Evolutionary conservation across 2,797 vertebrate species (phyloP).

Genomic region (Thalassophryne amazonica): DNA sequence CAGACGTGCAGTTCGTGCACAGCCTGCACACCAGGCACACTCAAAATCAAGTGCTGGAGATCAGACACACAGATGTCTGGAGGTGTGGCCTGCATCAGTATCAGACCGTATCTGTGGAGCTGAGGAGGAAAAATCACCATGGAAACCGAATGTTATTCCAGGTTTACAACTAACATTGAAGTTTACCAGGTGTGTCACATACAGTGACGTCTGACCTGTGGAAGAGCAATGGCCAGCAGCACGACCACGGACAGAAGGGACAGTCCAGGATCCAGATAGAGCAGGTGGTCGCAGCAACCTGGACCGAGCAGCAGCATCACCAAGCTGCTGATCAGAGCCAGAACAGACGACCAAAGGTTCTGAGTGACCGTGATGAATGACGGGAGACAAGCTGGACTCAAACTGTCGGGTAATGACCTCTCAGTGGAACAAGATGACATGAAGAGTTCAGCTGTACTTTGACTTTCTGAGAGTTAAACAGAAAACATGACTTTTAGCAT

Average conservation of each 20-base stretch:
- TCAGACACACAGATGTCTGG: conserved; percentile 52
- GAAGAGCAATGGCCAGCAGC: conserved; percentile 42
- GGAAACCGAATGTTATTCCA: background rate
- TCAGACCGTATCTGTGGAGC: conserved; percentile 57
- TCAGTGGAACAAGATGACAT: background rate
- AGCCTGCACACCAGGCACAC: conserved; percentile 67
- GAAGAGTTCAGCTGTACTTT: background rate
- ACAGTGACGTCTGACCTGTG: conserved; percentile 54
- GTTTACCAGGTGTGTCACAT: background rate
- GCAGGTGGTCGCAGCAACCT: conserved; percentile 18
- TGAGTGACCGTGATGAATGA: conserved; percentile 12
- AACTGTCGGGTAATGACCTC: background rate
- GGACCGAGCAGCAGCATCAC: conserved; percentile 46
- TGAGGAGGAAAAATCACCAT: conserved; percentile 12
- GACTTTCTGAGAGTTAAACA: conserved; percentile 25
- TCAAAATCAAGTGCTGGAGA: conserved; percentile 48
- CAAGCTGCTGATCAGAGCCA: conserved; percentile 65
- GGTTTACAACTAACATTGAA: too few relatives aligned
- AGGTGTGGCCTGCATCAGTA: conserved; percentile 74
- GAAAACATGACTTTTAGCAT: background rate
- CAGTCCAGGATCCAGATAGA: conserved; percentile 63
- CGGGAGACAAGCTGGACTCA: background rate
- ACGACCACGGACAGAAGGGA: conserved; percentile 59
- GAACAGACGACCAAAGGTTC: conserved; percentile 51
- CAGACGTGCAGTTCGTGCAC: conserved; percentile 81